A percentile compares a stretch with the other conserved stretches of the same genome.
Evolutionary conservation across 2,797 vertebrate genomes (phyloP).

Genomic region (Neosalanx taihuensis): DNA sequence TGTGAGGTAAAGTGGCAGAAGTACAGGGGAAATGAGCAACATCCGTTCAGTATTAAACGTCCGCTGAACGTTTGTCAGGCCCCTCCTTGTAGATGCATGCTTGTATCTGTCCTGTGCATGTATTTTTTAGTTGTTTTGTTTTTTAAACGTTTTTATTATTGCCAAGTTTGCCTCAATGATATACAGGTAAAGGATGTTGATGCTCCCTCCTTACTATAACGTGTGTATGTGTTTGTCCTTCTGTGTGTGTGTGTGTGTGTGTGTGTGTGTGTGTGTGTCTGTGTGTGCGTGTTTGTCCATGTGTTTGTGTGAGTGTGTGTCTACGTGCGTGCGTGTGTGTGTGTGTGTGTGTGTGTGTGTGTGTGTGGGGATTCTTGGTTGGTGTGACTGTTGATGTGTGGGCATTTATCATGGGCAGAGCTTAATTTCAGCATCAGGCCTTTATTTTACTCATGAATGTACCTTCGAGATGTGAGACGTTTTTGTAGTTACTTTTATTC

Average conservation of each 20-base stretch:
- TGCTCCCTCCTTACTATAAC: constrained; percentile 23
- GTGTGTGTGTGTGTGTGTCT: constrained; percentile 4
- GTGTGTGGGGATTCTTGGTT: constrained; percentile 15
- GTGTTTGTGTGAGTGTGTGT: constrained; percentile 17
- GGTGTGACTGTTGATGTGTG: neutral
- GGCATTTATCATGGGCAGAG: constrained; percentile 27
- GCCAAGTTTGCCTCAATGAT: constrained; percentile 72
- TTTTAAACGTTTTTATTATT: constrained; percentile 41
- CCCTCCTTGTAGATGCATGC: constrained; percentile 79
- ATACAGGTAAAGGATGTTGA: constrained; percentile 56
- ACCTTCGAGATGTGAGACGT: constrained; percentile 20
- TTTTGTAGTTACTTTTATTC: constrained; percentile 29
- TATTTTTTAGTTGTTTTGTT: constrained; percentile 46
- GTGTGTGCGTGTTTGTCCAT: constrained; percentile 6
- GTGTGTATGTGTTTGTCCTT: constrained; percentile 25
- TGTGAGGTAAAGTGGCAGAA: constrained; percentile 12
- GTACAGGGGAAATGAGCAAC: constrained; percentile 26
- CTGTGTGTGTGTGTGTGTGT: constrained; percentile 29
- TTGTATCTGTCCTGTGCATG: constrained; percentile 75
- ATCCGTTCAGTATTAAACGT: constrained; percentile 49
- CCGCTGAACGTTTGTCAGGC: constrained; percentile 63
- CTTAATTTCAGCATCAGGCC: constrained; percentile 30
- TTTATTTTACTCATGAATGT: constrained; percentile 20
- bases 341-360: neutral
- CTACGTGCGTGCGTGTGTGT: constrained; percentile 8